phyloP scores from a whole-genome alignment of 1,140 invertebrate genomes.

The Achatina immaculata region DNA sequence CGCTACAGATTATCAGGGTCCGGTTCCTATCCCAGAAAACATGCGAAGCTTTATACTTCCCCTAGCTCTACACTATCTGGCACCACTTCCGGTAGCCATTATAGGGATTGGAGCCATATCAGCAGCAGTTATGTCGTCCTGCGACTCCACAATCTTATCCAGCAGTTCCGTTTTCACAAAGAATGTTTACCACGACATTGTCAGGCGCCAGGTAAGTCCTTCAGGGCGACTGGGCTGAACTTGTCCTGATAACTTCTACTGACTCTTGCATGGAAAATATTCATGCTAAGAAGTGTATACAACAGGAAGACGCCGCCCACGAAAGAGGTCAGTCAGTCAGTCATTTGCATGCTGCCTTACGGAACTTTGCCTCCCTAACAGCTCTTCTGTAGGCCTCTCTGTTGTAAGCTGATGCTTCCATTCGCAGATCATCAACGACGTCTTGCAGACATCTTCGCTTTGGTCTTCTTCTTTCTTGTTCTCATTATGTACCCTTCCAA shows the following conservation, averaged over 20 bases:
- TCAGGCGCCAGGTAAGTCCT: conserved; percentile 91
- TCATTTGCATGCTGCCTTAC: no score
- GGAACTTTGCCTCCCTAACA: no score
- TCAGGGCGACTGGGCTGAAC: not conserved
- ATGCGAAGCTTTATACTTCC: conserved; percentile 94
- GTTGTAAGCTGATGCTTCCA: no score
- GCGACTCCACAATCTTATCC: conserved; percentile 94
- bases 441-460: no score
- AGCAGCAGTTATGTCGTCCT: conserved; percentile 97
- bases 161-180: conserved; percentile 97
- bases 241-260: not conserved
- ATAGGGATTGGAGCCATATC: conserved; percentile 96
- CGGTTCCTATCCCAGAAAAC: conserved; percentile 78
- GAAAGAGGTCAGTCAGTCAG: no score
- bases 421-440: no score
- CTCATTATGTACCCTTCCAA: no score
- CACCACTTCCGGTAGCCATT: conserved; percentile 91
- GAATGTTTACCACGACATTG: conserved; percentile 96
- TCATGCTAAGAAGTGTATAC: no score
- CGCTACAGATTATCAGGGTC: conserved; percentile 82
- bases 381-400: no score
- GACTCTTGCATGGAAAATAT: not conserved
- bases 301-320: no score
- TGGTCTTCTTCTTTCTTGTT: no score
- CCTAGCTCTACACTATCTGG: conserved; percentile 94